Base-by-base conservation (phyloP, 2,888 invertebrate genomes). In the Tachina lurida region DNA sequence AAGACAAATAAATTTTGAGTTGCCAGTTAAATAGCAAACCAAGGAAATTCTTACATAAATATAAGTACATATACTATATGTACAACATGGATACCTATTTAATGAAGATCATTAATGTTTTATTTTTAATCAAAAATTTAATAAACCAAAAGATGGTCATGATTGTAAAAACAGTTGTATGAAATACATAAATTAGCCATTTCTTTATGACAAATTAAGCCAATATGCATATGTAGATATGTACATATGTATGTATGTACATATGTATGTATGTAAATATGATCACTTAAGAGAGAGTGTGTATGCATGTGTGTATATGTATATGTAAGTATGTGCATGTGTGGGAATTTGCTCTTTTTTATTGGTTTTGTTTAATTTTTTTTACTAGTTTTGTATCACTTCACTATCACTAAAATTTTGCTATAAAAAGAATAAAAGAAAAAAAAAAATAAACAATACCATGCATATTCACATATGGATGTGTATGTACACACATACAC, bases 391-490 rank as follows among this genome's bases (percentile, higher is more conserved):
- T 68, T 63, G 43, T 77, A 39, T 49, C 70, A 45, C 70, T 70
- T 52, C 68, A 68, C 76, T 77, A 84, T 81, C 81, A 70, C 68
- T 60, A 68, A 68, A 68, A 49, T 74, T 67, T 74, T 63, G 39
- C 43, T 70, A 60, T 17, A 81, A 67, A 31, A 74, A 49, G 5
- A 75, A 52, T 52, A 65, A 68, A 62, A 47, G 58, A 0, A 5
- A 49, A 45, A n/a, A 62, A 43, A 19, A 41, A 60, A 67, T 41
- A 7, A 60, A 74, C 63, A 68, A 73, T n/a, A 71, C 43, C 43
- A n/a, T 67, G 58, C 43, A 31, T 7, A 31, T 31, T 31, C 31
- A 31, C 31, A 31, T 5, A 31, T 31, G 31, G 31, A 31, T 31
- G 31, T 31, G 31, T 31, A 31, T 31, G 31, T 31, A 31, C 31